Base-by-base conservation (phyloP, 1,140 invertebrate genomes). In the Caenorhabditis brenneri region DNA sequence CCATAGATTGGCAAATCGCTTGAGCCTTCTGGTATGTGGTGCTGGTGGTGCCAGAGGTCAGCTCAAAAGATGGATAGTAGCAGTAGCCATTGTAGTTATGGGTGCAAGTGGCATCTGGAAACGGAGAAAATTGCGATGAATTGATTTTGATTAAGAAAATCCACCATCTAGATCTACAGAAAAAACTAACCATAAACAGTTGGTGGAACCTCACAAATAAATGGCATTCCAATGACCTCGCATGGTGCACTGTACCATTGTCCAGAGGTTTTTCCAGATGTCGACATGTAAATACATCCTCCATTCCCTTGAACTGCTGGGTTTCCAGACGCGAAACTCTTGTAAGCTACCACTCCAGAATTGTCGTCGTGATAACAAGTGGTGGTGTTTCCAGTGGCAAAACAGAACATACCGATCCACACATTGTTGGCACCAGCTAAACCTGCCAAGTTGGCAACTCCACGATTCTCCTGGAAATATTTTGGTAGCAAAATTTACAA, bases 51-150 rank as follows among this genome's bases (percentile, higher is more conserved):
- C 15, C n/a, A 0, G 27, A 9, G 0, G 16, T 1, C n/a, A 65
- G 16, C n/a, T 65, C 58, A 19, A 4, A 2, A 31, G 31, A 33
- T n/a, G 15, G 9, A 4, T 9, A 2, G 58, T 65, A 65, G n/a
- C 58, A 65, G 58, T 65, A 65, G 19, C 58, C 58, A 36, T 65
- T 65, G 58, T 36, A 65, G 31, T 65, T 65, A 1, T n/a, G 29
- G 0, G 29, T 19, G 31, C 58, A 65, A n/a, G 29, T 19, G 6
- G 31, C 4, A 19, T 65, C 58, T 65, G 58, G 0, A 65, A 36
- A 22, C 6, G 19, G 22, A 6, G n/a, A n/a, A n/a, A n/a, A n/a
- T n/a, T n/a, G n/a, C n/a, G n/a, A n/a, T n/a, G n/a, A n/a, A n/a
- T n/a, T n/a, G n/a, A n/a, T n/a, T n/a, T n/a, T n/a, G 16, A n/a